phyloP scores from a whole-genome alignment of 2,113 vertebrate species.

The Rhegmatorhina hoffmannsi region DNA sequence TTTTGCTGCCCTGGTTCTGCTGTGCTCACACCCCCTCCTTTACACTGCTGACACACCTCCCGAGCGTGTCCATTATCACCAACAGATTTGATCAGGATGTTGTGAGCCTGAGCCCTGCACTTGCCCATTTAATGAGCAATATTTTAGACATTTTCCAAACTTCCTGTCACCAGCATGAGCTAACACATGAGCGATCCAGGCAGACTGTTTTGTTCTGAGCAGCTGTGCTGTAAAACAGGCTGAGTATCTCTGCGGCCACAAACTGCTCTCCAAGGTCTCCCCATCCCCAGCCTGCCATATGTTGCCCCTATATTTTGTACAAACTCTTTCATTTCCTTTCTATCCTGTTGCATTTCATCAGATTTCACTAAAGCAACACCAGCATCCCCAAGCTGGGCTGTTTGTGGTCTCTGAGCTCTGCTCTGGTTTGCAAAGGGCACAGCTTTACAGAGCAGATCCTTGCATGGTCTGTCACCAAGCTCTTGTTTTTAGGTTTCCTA shows the following conservation, averaged over 20 bases:
- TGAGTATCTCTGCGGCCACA: constrained; percentile 17
- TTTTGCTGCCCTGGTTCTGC: not conserved
- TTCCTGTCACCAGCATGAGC: constrained; percentile 56
- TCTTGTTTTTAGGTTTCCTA: not conserved
- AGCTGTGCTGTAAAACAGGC: constrained; percentile 61
- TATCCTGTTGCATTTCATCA: constrained; percentile 47
- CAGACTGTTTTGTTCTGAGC: constrained; percentile 54
- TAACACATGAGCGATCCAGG: not conserved
- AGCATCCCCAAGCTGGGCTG: rapidly evolving
- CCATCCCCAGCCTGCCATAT: constrained; percentile 46
- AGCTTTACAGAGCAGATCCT: not conserved
- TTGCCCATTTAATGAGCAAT: constrained; percentile 40
- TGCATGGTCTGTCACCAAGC: not conserved
- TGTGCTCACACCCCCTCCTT: not conserved
- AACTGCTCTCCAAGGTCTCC: constrained; percentile 52
- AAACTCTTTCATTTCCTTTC: constrained; percentile 55
- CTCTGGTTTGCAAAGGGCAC: not conserved
- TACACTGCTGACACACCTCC: not conserved
- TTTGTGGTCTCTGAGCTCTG: not conserved
- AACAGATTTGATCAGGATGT: not conserved
- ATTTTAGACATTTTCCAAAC: constrained; percentile 61
- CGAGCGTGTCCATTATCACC: not conserved
- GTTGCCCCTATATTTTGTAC: constrained; percentile 33
- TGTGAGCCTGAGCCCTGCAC: not conserved
- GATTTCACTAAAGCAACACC: not conserved